Evolutionary conservation across 2,797 vertebrate genomes (phyloP), one percentile per base, ranked within the genome.

Genomic region (Podarcis siculus): DNA sequence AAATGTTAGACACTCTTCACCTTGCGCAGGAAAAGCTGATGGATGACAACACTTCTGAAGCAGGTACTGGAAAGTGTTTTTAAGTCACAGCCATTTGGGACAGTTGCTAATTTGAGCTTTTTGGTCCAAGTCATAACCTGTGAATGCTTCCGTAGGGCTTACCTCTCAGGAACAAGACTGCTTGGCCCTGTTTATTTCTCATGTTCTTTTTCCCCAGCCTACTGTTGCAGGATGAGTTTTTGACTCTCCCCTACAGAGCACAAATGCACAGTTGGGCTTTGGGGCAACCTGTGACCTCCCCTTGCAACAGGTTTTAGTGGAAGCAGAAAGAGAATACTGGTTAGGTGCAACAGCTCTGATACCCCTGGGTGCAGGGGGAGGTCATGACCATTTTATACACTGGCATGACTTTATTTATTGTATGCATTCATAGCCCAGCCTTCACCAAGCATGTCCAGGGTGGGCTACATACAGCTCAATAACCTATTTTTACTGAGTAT

Each of bases 31-130:
- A 95, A 91, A 97, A 95, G 81, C 93, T 97, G 85, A 95, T 94
- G 95, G 91, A 95, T 86, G 95, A 96, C 77, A 96, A 89, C 79
- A 95, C 96, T 87, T 96, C 97, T 85, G 96, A 97, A 90, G 93
- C 95, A 96, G 97, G 97, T 97, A 95, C 1, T 66, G 55, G 75
- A 1, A 37, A 15, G 30, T 13, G 0, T 0, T n/a, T 73, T 17
- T 25, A 3, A 55, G 39, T 84, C 37, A n/a, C n/a, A 5, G 35
- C 0, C 71, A 39, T 71, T 30, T 67, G 78, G 32, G 15, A 32
- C 0, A 0, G 25, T 39, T 71, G 1, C 25, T 37, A 27, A 78
- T n/a, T 4, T 0, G 5, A 72, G 30, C 55, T 17, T 42, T 64
- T 73, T 64, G 66, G 15, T 30, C 21, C 15, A 39, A 39, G 77